Percentiles rank a stretch among this genome's conserved stretches.
These are phyloP conservation scores for Varanus komodoensis DNA, from an alignment of 2,113 vertebrate species.

Conservation along the genomic window DNA sequence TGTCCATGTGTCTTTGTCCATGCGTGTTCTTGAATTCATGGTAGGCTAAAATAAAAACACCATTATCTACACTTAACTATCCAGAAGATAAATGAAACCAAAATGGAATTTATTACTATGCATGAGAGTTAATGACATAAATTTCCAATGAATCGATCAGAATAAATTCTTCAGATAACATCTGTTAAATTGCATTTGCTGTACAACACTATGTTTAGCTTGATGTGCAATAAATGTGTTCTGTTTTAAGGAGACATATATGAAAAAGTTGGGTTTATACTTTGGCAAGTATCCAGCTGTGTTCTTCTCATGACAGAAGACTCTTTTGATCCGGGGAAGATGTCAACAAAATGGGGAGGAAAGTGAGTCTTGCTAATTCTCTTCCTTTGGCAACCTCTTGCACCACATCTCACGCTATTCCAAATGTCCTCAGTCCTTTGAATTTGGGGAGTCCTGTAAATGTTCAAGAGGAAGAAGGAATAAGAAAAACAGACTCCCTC, in stretches of 20 bases:
- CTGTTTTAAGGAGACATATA: constrained; percentile 33
- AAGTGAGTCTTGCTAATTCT: no score
- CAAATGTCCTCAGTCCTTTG: no score
- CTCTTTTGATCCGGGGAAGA: no score
- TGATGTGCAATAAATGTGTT: constrained; percentile 51
- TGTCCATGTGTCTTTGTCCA: no score
- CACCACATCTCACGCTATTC: no score
- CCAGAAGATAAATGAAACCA: neutral
- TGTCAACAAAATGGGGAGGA: no score
- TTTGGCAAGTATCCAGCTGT: no score
- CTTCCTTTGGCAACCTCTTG: no score
- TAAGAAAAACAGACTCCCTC: neutral
- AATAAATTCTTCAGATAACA: constrained; percentile 61
- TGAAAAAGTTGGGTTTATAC: constrained; percentile 22
- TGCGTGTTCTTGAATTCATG: neutral
- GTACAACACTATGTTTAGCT: constrained; percentile 50
- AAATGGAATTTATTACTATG: constrained; percentile 52
- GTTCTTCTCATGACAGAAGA: no score
- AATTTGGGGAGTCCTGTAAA: no score
- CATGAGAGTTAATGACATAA: constrained; percentile 46
- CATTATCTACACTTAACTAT: constrained; percentile 1
- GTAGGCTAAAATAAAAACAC: constrained; percentile 17
- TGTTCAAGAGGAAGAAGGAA: no score
- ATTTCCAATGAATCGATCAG: constrained; percentile 58
- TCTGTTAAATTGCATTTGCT: constrained; percentile 29